Evolutionary conservation across 35 echinoderm and acorn worm genomes (phyloP), one percentile per base, ranked within the genome.

Genomic region (Anneissia japonica): DNA sequence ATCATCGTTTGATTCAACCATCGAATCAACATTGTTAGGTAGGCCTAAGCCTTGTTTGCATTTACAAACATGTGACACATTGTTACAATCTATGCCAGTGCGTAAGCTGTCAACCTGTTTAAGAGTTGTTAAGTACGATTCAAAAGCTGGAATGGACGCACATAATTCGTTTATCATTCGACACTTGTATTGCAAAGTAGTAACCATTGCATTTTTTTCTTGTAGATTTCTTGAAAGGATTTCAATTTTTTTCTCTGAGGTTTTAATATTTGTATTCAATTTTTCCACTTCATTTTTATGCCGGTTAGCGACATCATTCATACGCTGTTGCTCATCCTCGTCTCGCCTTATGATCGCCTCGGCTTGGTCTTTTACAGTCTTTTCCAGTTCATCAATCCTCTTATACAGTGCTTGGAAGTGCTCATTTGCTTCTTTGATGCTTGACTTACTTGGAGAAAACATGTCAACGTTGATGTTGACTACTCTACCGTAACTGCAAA

Each of bases 311-410:
- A 89, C 72, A 30, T 88, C 83, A 34, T 76, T 82, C 19, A 90
- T 30, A 19, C 38, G 37, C 12, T 45, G 31, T 72, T 86, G 83
- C n/a, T 51, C 46, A 29, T 83, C 51, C 38, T 93, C 87, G 77
- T 93, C 92, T 34, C 83, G 75, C 32, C 82, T 84, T 75, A 93
- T 93, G 38, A 93, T 34, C 43, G 92, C 82, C 34, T 84, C 86
- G 3, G 92, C 92, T 72, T 93, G 92, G n/a, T 93, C 92, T 82
- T 93, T 89, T 19, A 93, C 92, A 26, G 92, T 93, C 31, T 81
- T 86, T 76, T 93, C 92, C 17, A 93, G 79, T 37, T 93, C 92
- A 72, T 36, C 33, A 30, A 93, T 84, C 45, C 92, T 79, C 38
- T 89, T 77, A 41, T 93, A 93, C 26, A 93, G 72, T 7, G 88